Percentiles rank a stretch among this genome's conserved stretches.
Conservation (phyloP, 2,113 vertebrate species). For the Mellivora capensis region DNA sequence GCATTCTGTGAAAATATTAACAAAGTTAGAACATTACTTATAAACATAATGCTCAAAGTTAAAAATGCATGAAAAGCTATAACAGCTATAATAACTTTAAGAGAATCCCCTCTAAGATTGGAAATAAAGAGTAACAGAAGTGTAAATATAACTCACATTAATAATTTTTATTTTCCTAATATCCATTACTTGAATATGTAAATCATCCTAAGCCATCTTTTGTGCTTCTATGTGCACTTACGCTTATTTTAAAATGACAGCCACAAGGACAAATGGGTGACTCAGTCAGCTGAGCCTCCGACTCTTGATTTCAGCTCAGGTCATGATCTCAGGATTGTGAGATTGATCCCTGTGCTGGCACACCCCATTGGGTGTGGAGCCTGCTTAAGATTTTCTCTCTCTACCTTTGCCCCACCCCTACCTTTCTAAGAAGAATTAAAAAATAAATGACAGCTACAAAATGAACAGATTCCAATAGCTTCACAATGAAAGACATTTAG, state of each 20-base stretch:
- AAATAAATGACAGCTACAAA: not conserved
- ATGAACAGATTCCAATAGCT: not conserved
- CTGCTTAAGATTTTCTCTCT: not conserved
- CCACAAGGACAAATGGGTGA: not conserved
- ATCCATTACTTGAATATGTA: not conserved
- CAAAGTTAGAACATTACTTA: not conserved
- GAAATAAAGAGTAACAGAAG: not conserved
- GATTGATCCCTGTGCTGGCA: not conserved
- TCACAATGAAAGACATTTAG: not conserved
- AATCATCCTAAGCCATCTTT: not conserved
- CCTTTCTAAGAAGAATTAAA: not conserved
- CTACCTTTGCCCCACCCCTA: not conserved
- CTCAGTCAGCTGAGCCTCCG: not conserved
- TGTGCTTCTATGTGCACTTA: not conserved
- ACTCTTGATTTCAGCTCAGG: not conserved
- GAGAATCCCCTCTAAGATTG: not conserved
- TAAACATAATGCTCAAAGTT: constrained; percentile 20
- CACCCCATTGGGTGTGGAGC: not conserved
- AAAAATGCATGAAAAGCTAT: constrained; percentile 5
- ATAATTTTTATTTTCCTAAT: not conserved
- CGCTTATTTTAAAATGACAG: not conserved
- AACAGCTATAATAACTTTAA: not conserved
- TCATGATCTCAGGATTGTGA: not conserved
- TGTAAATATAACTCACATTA: not conserved
- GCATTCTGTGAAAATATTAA: constrained; percentile 3